Base-by-base conservation (phyloP, 2,113 vertebrate genomes). In the Hyaena hyaena region DNA sequence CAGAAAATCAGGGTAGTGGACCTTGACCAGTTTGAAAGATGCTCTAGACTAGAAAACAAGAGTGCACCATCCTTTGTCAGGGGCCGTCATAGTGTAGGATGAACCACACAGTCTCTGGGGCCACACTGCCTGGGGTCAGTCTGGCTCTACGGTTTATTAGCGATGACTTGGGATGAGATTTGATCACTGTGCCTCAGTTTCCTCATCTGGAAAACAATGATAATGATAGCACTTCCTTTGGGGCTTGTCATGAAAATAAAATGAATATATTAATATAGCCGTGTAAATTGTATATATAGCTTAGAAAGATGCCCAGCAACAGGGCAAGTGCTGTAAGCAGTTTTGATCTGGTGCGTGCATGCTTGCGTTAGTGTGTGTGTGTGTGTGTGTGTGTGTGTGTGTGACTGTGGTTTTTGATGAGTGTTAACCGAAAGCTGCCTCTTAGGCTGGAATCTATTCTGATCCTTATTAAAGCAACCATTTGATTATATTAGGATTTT, bases 381-480 rank as follows among this genome's bases (percentile, higher is more conserved):
- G 17, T 5, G 7, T 15, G 2, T 33, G 17, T 5, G 7, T 15
- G 5, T 2, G 4, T 0, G 0, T 14, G 11, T 3, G 14, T 23
- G 1, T 45, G 55, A 35, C 28, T 26, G 2, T 23, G 14, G 50
- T 24, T 85, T 43, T 12, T 23, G 43, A 26, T 24, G 74, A 90
- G 80, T 28, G 1, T 24, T 81, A 8, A 14, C 39, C 15, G 17
- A 86, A 92, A 94, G 68, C 53, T 10, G 39, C 5, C 55, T 15
- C 28, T 83, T 31, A n/a, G 55, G 48, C 58, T 83, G n/a, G 9
- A 80, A 74, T 80, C 11, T 39, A 50, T 82, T 83, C 39, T 69
- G 45, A 88, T 53, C 50, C 69, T 90, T 74, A 87, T 82, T 94
- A 89, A 96, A 61, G n/a, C 39, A 68, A 55, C 61, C 76, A 39